phyloP scores from a whole-genome alignment of 2,113 vertebrate genomes.

The Tachysurus fulvidraco region DNA sequence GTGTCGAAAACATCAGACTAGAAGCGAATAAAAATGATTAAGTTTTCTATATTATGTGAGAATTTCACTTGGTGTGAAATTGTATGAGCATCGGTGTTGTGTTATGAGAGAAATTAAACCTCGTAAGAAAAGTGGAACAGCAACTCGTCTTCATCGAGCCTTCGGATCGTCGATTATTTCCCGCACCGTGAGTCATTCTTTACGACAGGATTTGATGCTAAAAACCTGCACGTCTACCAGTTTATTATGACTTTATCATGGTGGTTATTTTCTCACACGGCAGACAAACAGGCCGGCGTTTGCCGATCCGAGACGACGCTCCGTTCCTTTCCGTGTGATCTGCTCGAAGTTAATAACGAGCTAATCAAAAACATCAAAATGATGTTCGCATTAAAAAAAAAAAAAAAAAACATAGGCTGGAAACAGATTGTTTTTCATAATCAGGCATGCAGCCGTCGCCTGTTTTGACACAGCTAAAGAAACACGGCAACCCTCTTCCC shows the following conservation, averaged over 20 bases:
- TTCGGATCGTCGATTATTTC: not conserved
- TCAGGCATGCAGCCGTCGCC: constrained; percentile 65
- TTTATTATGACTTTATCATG: not conserved
- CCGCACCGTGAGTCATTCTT: not conserved
- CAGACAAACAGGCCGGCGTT: constrained; percentile 9
- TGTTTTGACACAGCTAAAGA: constrained; percentile 64
- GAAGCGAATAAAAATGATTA: not conserved
- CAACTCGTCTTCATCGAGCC: not conserved
- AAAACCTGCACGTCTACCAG: not conserved
- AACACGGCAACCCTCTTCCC: constrained; percentile 52
- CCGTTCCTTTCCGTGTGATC: constrained; percentile 30
- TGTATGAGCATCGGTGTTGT: not conserved
- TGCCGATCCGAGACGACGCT: constrained; percentile 15
- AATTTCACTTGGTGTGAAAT: too few relatives aligned
- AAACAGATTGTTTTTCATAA: constrained; percentile 66
- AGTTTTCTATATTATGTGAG: not conserved
- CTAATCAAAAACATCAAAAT: constrained; percentile 53
- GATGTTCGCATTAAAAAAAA: constrained; percentile 62
- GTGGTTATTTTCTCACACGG: not conserved
- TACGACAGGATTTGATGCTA: not conserved
- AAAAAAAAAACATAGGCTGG: constrained; percentile 62
- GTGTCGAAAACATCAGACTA: not conserved
- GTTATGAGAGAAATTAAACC: not conserved
- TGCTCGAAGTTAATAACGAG: constrained; percentile 50
- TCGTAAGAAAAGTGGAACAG: not conserved